Percentiles rank a stretch among this genome's conserved stretches.
phyloP scores from a whole-genome alignment of 2,113 vertebrate species.

The Notarius quadriscutis region DNA sequence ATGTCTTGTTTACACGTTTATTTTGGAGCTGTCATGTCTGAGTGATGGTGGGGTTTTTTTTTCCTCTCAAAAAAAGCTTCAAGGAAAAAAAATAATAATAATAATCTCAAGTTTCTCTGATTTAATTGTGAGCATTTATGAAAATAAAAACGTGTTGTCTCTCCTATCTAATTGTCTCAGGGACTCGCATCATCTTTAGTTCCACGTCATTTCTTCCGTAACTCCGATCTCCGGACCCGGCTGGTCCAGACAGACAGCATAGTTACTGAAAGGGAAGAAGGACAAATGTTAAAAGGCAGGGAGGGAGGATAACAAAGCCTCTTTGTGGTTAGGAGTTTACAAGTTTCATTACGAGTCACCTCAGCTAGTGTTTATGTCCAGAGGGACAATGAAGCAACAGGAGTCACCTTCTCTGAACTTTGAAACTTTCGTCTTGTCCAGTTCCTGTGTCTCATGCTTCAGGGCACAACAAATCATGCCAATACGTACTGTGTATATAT shows the following conservation, averaged over 20 bases:
- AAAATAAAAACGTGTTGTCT: not conserved
- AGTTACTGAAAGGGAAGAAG: slow-evolving; percentile 43
- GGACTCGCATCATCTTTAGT: slow-evolving; percentile 57
- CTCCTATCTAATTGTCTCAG: not conserved
- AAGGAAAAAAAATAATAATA: not conserved
- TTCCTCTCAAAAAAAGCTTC: not conserved
- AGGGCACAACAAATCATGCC: not conserved
- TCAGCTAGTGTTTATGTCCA: slow-evolving; percentile 5
- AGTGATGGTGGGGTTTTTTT: not conserved
- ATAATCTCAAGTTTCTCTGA: not conserved
- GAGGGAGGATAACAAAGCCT: slow-evolving; percentile 46
- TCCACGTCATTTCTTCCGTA: slow-evolving; percentile 63
- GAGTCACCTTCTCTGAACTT: slow-evolving; percentile 7
- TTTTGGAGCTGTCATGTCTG: slow-evolving; percentile 7
- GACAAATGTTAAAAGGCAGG: not conserved
- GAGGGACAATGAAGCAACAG: not conserved
- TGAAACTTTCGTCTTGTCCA: not conserved
- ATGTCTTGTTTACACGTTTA: slow-evolving; percentile 25
- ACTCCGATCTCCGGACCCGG: slow-evolving; percentile 62
- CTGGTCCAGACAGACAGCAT: slow-evolving; percentile 47
- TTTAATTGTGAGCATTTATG: not conserved
- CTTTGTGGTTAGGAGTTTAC: slow-evolving; percentile 50
- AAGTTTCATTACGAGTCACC: slow-evolving; percentile 33
- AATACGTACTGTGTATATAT: not conserved
- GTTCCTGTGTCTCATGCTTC: not conserved